Evolutionary conservation across 2,888 invertebrate species (phyloP).

Genomic region (Machimus atricapillus): DNA sequence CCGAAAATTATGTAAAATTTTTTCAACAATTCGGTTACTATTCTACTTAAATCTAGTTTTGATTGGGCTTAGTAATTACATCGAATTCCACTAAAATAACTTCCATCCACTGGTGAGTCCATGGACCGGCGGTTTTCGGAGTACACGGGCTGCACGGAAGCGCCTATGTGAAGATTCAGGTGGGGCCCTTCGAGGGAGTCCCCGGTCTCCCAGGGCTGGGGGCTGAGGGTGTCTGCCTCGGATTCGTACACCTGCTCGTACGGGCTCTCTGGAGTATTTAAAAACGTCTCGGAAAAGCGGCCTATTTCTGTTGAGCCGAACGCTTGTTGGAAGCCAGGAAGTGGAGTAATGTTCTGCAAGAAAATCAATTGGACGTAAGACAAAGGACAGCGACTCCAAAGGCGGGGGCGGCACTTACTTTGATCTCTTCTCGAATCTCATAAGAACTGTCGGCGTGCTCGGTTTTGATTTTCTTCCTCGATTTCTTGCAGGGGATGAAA

Average conservation of each 20-base stretch:
- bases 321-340: conserved; percentile 85
- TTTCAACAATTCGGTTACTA: background rate
- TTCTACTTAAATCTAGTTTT: conserved; percentile 11
- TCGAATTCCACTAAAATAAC: conserved; percentile 51
- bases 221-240: conserved; percentile 51
- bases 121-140: conserved; percentile 47
- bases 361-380: background rate
- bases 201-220: conserved; percentile 52
- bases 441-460: conserved; percentile 38
- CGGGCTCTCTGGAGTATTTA: conserved; percentile 54
- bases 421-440: conserved; percentile 55
- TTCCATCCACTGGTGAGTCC: conserved; percentile 48
- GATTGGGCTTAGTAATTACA: conserved; percentile 50
- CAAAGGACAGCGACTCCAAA: background rate
- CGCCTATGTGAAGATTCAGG: conserved; percentile 51
- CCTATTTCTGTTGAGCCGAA: conserved; percentile 87
- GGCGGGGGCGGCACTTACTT: conserved; percentile 48
- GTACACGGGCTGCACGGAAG: conserved; percentile 51
- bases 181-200: conserved; percentile 52
- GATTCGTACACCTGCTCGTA: conserved; percentile 51
- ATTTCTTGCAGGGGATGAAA: conserved; percentile 58
- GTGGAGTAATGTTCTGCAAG: conserved; percentile 63
- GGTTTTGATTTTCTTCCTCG: conserved; percentile 52
- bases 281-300: conserved; percentile 77
- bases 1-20: background rate